Evolutionary conservation across 2,797 vertebrate genomes (phyloP), one percentile per base, ranked within the genome.

Genomic region (Coendou prehensilis): DNA sequence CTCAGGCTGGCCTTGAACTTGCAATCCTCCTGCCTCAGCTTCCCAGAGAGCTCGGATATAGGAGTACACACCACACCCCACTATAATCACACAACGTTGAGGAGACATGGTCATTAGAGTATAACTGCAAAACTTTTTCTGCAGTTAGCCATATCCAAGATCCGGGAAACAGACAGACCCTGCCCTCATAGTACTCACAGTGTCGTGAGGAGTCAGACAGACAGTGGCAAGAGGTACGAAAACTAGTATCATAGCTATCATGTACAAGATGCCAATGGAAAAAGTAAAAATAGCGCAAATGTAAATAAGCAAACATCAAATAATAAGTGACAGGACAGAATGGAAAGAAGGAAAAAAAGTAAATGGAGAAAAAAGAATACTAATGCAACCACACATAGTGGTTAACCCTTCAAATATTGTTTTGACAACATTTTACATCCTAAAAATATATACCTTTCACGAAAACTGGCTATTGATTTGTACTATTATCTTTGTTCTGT

Each of bases 391-490:
- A 67, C 30, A 54, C 10, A 0, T 6, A 37, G 30, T 8, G 11
- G 57, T 22, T 64, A 80, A 87, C 47, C 11, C 23, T 18, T 64
- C 30, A 81, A 83, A 79, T 86, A 26, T 22, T 88, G 9, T 69
- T 64, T 37, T 22, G 26, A 22, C 11, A 41, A 41, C 33, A 81
- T 80, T 89, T 96, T 37, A 69, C 52, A 81, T 64, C 63, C 54
- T 67, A 56, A 92, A 93, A 15, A 67, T 50, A 54, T n/a, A 86
- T 15, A 59, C 28, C 59, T 82, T 81, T 54, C 37, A 83, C 15
- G 6, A 94, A 97, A 82, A 17, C 3, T 95, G 45, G 28, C 57
- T 95, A 83, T 9, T 54, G n/a, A 41, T 88, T 47, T 88, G 61
- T 64, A 47, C 56, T 75, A 75, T 10, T 13, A 85, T 47, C 45